Base-by-base conservation (phyloP, 2,888 invertebrate genomes). In the Palloptera scutellata region DNA sequence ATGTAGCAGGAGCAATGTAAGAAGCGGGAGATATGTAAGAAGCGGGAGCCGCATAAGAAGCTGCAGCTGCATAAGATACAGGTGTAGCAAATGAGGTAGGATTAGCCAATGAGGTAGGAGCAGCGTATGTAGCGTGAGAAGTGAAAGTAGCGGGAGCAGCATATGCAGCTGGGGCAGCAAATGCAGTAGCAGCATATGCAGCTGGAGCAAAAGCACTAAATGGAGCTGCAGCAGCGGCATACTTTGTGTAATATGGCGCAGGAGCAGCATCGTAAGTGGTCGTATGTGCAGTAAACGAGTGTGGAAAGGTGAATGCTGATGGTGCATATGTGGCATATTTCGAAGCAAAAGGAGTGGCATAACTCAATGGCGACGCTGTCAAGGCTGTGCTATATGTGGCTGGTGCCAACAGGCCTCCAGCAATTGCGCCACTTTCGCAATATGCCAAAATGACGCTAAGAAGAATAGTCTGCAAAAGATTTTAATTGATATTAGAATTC, bases 261-360 rank as follows among this genome's bases (percentile, higher is more conserved):
- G 45, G 6, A n/a, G 59, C 52, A 12, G 19, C 58, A 15, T 42
- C 42, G 8, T 41, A 30, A 30, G 30, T 30, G 30, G 30, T 55
- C 3, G 48, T 19, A 5, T 5, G 4, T 43, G 59, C 48, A 9
- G 60, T 51, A 30, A 11, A n/a, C 8, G 58, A 30, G 17, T 13
- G n/a, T 48, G 51, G 13, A n/a, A 48, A 48, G 15, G 51, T 4
- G 13, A 15, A 48, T n/a, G 51, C 51, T 48, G 15, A 53, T 9
- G 53, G 8, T 13, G 67, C 72, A 48, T 64, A 43, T 1, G 43
- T 15, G 6, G 70, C 58, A 42, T 53, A 60, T 20, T 42, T 62
- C 19, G 58, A 48, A 10, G 43, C 12, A 11, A 67, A 41, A 1
- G 74, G 65, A 17, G 79, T 61, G 12, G 72, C 72, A 54, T 19